A percentile compares a stretch with the other conserved stretches of the same genome.
phyloP scores from a whole-genome alignment of 1,140 invertebrate species.

The Apolygus lucorum region DNA sequence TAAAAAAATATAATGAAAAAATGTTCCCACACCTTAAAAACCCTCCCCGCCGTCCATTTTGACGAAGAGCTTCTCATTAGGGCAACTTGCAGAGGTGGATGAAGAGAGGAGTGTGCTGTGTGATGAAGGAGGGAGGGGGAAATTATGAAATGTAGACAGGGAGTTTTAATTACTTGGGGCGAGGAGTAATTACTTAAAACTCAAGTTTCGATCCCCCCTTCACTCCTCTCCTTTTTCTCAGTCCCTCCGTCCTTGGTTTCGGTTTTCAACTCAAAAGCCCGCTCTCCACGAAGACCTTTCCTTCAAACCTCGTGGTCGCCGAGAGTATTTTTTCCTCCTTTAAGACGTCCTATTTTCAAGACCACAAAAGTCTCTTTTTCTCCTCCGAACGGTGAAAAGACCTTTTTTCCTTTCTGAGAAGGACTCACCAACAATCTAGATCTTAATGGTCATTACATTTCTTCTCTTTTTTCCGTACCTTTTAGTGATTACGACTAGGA shows the following conservation, averaged over 20 bases:
- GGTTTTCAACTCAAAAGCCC: slow-evolving; percentile 9
- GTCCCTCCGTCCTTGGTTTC: no score
- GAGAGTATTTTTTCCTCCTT: neutral
- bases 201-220: slow-evolving; percentile 18
- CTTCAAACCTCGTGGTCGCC: neutral
- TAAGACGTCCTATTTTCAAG: neutral
- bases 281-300: neutral
- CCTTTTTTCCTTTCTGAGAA: neutral
- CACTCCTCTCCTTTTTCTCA: no score
- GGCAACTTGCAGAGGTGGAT: slow-evolving; percentile 14
- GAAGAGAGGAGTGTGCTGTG: no score
- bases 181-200: slow-evolving; percentile 23
- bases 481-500: neutral
- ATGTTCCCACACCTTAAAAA: no score
- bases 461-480: neutral
- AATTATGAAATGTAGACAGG: slow-evolving; percentile 24
- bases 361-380: neutral
- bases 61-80: slow-evolving; percentile 21
- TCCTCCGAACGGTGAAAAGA: neutral
- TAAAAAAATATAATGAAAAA: no score
- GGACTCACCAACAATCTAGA: neutral
- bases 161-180: slow-evolving; percentile 21
- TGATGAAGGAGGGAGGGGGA: neutral
- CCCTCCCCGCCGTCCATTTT: neutral
- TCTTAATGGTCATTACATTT: neutral